phyloP scores from a whole-genome alignment of 1,140 invertebrate species.

The Lepidotrigona ventralis region DNA sequence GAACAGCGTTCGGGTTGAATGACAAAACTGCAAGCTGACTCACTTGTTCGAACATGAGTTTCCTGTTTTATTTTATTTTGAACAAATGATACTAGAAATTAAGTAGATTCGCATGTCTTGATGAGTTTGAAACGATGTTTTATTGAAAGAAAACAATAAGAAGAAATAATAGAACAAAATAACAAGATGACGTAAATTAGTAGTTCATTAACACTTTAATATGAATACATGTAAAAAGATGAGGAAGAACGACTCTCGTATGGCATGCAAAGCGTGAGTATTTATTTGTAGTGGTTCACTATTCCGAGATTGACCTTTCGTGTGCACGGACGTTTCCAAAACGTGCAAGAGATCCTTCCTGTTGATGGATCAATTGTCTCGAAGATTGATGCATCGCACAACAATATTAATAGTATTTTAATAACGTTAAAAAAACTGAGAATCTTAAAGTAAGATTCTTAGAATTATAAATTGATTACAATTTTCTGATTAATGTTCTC shows the following conservation, averaged over 20 bases:
- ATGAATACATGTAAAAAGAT: slow-evolving; percentile 40
- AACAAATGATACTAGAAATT: neutral
- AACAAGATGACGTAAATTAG: neutral
- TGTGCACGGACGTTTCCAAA: slow-evolving; percentile 24
- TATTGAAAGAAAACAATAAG: neutral
- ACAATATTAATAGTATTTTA: neutral
- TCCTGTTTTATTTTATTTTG: neutral
- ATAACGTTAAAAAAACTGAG: no score
- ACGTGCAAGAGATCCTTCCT: slow-evolving; percentile 34
- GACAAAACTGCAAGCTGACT: neutral
- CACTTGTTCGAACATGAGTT: neutral
- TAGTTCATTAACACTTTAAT: slow-evolving; percentile 17
- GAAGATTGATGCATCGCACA: neutral
- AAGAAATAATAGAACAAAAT: neutral
- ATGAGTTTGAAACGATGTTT: neutral
- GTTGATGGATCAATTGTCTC: slow-evolving; percentile 15
- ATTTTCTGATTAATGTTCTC: no score
- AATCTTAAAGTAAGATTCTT: neutral
- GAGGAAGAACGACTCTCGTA: slow-evolving; percentile 25
- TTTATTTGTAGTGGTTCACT: slow-evolving; percentile 50
- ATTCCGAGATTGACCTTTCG: slow-evolving; percentile 67
- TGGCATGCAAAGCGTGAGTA: slow-evolving; percentile 47
- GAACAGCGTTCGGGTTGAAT: neutral
- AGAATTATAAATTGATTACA: no score
- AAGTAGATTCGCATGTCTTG: no score